Evolutionary conservation across 2,797 vertebrate genomes (phyloP).

Genomic region (Halcyon badia): DNA sequence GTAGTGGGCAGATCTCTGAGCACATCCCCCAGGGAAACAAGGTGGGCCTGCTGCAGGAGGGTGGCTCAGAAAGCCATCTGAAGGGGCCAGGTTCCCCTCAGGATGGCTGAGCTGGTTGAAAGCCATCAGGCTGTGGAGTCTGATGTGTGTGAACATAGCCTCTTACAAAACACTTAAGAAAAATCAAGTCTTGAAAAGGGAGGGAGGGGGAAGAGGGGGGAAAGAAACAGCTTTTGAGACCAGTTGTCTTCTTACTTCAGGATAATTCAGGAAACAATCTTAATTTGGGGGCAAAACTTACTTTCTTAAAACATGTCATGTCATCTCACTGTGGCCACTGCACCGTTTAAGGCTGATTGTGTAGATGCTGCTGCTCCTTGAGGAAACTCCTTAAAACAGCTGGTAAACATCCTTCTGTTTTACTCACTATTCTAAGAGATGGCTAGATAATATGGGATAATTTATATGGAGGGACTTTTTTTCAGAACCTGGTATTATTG

Average conservation of each 20-base stretch:
- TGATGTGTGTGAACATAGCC: neutral
- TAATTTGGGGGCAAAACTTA: neutral
- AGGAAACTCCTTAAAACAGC: neutral
- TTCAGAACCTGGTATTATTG: neutral
- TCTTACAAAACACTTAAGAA: neutral
- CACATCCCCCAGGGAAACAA: rapidly evolving
- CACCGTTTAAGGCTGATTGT: neutral
- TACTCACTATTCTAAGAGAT: neutral
- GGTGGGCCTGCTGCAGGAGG: neutral
- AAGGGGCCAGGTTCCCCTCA: rapidly evolving
- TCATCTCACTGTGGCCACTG: neutral
- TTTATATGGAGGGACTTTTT: neutral
- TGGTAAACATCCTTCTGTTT: neutral
- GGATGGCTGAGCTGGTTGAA: rapidly evolving
- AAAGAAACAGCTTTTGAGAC: neutral
- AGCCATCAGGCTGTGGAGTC: rapidly evolving
- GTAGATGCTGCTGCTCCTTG: neutral
- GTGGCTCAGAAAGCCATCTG: neutral
- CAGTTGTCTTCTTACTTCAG: neutral
- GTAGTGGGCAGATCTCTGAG: rapidly evolving
- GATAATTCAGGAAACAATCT: neutral
- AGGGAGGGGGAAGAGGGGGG: rapidly evolving
- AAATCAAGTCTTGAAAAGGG: neutral
- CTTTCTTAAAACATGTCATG: neutral
- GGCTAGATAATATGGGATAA: neutral